Base-by-base conservation (phyloP, 2,113 vertebrate genomes). In the Poecilia latipinna region DNA sequence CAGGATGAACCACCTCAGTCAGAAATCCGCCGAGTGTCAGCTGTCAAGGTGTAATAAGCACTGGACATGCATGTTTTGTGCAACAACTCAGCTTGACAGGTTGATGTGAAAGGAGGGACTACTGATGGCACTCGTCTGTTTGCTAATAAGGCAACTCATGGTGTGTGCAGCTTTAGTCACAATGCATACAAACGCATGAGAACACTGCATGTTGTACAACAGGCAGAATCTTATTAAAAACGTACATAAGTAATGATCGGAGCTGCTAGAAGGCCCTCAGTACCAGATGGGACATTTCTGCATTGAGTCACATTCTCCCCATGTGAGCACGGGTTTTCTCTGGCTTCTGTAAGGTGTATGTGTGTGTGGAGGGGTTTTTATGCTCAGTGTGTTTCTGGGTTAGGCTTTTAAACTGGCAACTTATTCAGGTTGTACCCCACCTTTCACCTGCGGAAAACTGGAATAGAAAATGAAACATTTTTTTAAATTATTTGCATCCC, bases 1-100 rank as follows among this genome's bases (percentile, higher is more conserved):
- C 78, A 69, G 72, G 76, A 75, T 69, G 15, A 0, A 85, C 72
- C 69, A 70, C 74, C 68, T 74, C 63, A 32, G 78, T 63, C 61
- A 60, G 8, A 1, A 63, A 28, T 65, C 72, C 70, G 29, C 0
- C n/a, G 72, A 79, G 76, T 84, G 24, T 70, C 19, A 0, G 48
- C 31, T 33, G 28, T 33, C 51, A 57, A 24, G 51, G 51, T 57
- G 15, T 19, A 17, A 57, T 57, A n/a, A 57, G 8, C 3, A n/a
- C 22, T n/a, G 22, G n/a, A 57, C 2, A 71, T 62, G 4, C 28
- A 29, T 4, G 15, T 28, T n/a, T 54, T 51, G 8, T 54, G 6
- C 24, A 48, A 24, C 22, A 11, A n/a, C 51, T n/a, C 51, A n/a
- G 24, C n/a, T 57, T 57, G 51, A 57, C 22, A n/a, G 51, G 51